Base-by-base conservation (phyloP, 2,797 vertebrate genomes). In the Acrossocheilus fasciatus region DNA sequence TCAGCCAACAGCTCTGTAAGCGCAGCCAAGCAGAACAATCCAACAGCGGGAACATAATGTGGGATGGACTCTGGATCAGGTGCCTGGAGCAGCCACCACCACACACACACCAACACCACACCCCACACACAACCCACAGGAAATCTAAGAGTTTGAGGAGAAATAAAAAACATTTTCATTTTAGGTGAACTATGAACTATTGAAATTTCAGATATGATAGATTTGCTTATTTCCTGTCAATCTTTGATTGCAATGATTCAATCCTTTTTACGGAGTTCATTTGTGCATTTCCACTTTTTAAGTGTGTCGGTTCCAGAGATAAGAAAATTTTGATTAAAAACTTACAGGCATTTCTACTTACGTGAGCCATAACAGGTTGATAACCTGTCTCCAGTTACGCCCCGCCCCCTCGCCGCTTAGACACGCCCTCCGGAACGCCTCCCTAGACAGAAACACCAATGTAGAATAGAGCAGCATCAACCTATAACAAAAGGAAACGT, bases 351-450 rank as follows among this genome's bases (percentile, higher is more conserved):
- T 47, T 50, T 62, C 3, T 85, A 94, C 97, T 96, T 92, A 99
- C 98, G 96, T 97, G 88, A 99, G 91, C 98, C 98, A 99, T 34
- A 99, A 88, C 0, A 99, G 96, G 92, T 99, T 98, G 90, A 99
- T 93, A 34, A 97, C 95, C 93, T 97, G 96, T 91, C 94, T 96
- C 98, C 98, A 99, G 90, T 96, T 97, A 91, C 95, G 94, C 89
- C 95, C 93, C 89, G 91, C 91, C 91, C 95, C 93, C 1, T 93
- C 93, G 17, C 96, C 95, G 83, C 98, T 99, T 86, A 99, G 92
- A 93, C 98, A 99, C 30, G 98, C 97, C 94, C 96, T 98, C 57
- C 98, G 94, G 91, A 99, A 99, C 0, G 98, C 98, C 87, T 99
- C 98, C 92, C 98, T 96, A 89, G 98, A 97, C 30, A 99, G 89